Evolutionary conservation across 1,140 invertebrate species (phyloP).

Genomic region (Adelges cooleyi): DNA sequence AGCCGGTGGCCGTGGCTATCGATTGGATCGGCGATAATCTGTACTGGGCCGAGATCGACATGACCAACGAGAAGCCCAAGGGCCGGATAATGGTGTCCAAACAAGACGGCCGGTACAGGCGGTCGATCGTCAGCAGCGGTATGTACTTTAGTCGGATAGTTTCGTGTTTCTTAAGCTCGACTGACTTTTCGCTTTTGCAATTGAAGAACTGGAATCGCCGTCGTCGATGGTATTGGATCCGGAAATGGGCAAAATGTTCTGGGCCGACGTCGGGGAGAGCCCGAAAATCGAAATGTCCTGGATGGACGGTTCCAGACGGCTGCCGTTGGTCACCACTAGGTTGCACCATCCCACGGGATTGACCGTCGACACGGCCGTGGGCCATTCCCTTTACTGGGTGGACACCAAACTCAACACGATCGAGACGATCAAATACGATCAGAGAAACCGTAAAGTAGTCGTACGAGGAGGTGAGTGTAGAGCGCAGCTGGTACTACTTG

Average conservation of each 20-base stretch:
- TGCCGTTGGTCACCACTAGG: constrained; percentile 62
- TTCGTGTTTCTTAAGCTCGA: not conserved
- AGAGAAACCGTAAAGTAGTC: constrained; percentile 60
- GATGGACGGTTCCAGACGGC: constrained; percentile 87
- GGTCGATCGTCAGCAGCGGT: constrained; percentile 49
- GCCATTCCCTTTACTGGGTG: constrained; percentile 86
- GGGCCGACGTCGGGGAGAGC: constrained; percentile 72
- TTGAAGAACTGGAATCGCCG: constrained; percentile 65
- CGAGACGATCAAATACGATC: constrained; percentile 76
- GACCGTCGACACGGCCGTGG: constrained; percentile 79
- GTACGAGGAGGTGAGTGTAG: constrained; percentile 46
- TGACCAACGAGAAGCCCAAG: constrained; percentile 51
- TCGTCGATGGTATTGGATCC: constrained; percentile 80
- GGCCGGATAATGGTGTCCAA: constrained; percentile 76
- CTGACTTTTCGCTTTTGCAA: constrained; percentile 34
- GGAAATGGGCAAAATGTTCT: constrained; percentile 70
- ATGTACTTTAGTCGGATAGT: not conserved
- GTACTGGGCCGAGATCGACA: constrained; percentile 84
- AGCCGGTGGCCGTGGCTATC: constrained; percentile 71
- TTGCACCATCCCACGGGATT: constrained; percentile 77
- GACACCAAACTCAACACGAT: constrained; percentile 90
- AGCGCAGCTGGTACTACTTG: not conserved
- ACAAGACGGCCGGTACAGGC: constrained; percentile 77
- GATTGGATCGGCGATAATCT: constrained; percentile 88
- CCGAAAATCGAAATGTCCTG: constrained; percentile 82